Evolutionary conservation across 2,888 invertebrate genomes (phyloP).

Genomic region (Electrophaes corylata): DNA sequence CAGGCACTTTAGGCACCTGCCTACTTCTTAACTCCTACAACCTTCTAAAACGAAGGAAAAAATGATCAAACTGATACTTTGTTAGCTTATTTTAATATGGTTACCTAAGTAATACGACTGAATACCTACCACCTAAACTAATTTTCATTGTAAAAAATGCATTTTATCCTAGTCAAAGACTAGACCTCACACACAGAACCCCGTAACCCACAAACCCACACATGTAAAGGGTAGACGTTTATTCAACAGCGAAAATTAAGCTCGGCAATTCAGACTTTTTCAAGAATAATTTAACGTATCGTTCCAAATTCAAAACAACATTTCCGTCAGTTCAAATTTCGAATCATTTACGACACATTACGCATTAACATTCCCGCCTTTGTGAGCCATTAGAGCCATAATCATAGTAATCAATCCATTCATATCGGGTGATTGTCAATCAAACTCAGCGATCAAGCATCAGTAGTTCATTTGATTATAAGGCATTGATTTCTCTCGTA

Average conservation of each 20-base stretch:
- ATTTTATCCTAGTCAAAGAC: conserved; percentile 27
- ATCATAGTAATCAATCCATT: conserved; percentile 22
- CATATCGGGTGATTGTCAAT: conserved; percentile 33
- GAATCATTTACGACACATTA: not conserved
- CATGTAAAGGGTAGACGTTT: conserved; percentile 1
- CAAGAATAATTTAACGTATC: not conserved
- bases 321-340: conserved; percentile 2
- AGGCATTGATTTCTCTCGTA: conserved; percentile 66
- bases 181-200: conserved; percentile 23
- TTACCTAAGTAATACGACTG: conserved; percentile 4
- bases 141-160: conserved; percentile 24
- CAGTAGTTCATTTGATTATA: conserved; percentile 66
- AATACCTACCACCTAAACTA: not conserved
- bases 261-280: not conserved
- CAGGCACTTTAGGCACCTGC: not conserved
- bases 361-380: not conserved
- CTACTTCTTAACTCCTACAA: not conserved
- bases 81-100: conserved; percentile 15
- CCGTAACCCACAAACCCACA: conserved; percentile 1
- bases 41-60: conserved; percentile 47
- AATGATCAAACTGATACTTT: conserved; percentile 1
- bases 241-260: not conserved
- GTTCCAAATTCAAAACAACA: not conserved
- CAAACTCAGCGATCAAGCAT: conserved; percentile 41
- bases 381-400: not conserved